Percentiles rank a stretch among this genome's conserved stretches.
These are phyloP conservation scores for Harpagifer antarcticus DNA, from an alignment of 2,797 vertebrate genomes.

Conservation along the genomic window DNA sequence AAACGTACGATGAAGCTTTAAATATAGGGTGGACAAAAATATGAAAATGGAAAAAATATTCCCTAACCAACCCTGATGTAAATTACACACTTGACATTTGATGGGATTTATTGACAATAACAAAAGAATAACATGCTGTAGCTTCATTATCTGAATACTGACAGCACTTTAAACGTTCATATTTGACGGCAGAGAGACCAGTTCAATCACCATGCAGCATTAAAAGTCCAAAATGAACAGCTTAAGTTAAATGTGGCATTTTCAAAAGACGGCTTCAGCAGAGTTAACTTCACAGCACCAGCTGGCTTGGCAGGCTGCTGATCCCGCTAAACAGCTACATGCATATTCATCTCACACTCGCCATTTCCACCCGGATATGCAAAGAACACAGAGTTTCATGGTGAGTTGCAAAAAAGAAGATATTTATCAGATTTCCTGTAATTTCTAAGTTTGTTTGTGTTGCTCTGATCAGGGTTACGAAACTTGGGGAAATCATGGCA, in stretches of 20 bases:
- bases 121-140: background rate
- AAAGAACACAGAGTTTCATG: constrained; percentile 57
- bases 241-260: constrained; percentile 38
- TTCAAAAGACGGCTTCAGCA: constrained; percentile 39
- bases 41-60: background rate
- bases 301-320: constrained; percentile 66
- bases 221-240: constrained; percentile 14
- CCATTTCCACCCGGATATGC: constrained; percentile 38
- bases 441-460: constrained; percentile 19
- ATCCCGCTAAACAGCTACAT: constrained; percentile 56
- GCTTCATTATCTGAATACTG: background rate
- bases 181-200: constrained; percentile 15
- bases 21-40: background rate
- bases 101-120: constrained; percentile 4
- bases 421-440: constrained; percentile 5
- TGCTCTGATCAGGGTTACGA: constrained; percentile 9
- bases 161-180: constrained; percentile 5
- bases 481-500: background rate
- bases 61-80: background rate
- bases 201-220: constrained; percentile 4
- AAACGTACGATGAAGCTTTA: background rate
- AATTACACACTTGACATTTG: background rate
- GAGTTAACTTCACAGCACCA: constrained; percentile 65
- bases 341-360: constrained; percentile 66
- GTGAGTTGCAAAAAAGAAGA: constrained; percentile 19